These are phyloP conservation scores for Myopa tessellatipennis DNA, from an alignment of 2,888 invertebrate species.

Conservation along the genomic window DNA sequence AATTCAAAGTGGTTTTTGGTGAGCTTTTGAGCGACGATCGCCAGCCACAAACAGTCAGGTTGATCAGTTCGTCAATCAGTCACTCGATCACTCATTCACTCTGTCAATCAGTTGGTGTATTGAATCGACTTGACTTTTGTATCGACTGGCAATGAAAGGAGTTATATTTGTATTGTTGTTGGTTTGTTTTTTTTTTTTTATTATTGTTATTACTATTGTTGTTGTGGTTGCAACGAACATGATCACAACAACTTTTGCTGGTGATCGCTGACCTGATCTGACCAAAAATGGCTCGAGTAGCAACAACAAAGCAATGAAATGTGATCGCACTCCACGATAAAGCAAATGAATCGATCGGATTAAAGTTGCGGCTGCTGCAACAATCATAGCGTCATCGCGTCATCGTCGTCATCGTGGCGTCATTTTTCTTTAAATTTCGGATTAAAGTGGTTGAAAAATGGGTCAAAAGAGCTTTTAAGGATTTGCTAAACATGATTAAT, in stretches of 20 bases:
- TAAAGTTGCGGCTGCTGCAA: neutral
- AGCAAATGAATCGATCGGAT: constrained; percentile 9
- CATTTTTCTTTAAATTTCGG: constrained; percentile 4
- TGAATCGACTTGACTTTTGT: neutral
- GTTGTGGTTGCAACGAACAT: constrained; percentile 14
- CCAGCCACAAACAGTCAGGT: neutral
- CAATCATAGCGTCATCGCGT: neutral
- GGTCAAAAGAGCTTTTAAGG: constrained; percentile 34
- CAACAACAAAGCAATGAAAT: constrained; percentile 25
- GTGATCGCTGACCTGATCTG: constrained; percentile 36
- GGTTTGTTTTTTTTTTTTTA: too few relatives aligned
- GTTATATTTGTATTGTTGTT: constrained; percentile 2
- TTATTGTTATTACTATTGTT: constrained; percentile 8
- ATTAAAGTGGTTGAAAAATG: constrained; percentile 20
- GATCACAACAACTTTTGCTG: constrained; percentile 20
- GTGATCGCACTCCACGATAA: constrained; percentile 20
- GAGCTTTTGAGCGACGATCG: neutral
- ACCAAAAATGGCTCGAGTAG: constrained; percentile 31
- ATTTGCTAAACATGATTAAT: constrained; percentile 10
- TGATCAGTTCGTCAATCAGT: neutral
- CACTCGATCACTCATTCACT: neutral
- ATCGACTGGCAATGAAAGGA: constrained; percentile 20
- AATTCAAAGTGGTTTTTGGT: neutral
- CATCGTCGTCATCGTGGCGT: constrained; percentile 1
- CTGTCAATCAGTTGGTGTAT: neutral